Percentiles rank a stretch among this genome's conserved stretches.
Conservation (phyloP, 2,888 invertebrate species). For the Reticulitermes lucifugus region DNA sequence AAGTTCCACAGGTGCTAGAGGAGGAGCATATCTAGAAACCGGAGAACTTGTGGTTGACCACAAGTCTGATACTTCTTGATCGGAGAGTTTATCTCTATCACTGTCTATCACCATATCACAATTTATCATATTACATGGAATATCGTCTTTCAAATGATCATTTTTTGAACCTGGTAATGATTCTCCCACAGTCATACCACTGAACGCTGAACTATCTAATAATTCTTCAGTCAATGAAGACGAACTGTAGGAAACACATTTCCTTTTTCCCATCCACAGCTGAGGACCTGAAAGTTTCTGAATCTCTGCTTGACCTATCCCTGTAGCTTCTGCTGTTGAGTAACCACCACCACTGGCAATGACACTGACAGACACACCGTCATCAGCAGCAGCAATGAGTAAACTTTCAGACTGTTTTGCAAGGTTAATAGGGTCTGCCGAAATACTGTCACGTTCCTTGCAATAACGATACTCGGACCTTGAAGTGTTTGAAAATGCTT, state of each 20-base stretch:
- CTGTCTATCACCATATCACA: not conserved
- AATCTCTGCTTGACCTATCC: not conserved
- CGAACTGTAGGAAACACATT: not conserved
- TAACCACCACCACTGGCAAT: not conserved
- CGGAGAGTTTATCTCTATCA: not conserved
- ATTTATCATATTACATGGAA: too few relatives aligned
- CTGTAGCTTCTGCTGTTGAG: not conserved
- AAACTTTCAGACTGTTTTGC: not conserved
- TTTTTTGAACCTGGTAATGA: too few relatives aligned
- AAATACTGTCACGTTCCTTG: not conserved
- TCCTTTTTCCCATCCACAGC: not conserved
- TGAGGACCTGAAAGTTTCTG: not conserved
- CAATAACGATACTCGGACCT: not conserved
- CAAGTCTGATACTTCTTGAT: not conserved
- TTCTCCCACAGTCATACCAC: not conserved
- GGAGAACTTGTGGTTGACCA: not conserved
- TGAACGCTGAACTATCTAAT: not conserved
- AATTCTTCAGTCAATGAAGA: not conserved
- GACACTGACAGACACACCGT: not conserved
- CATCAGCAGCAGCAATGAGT: not conserved
- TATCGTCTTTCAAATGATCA: too few relatives aligned
- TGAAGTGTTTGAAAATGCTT: not conserved
- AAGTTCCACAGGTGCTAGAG: not conserved
- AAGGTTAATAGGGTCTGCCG: not conserved
- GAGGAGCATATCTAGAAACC: not conserved